phyloP scores from a whole-genome alignment of 2,113 vertebrate species.

The Prionailurus bengalensis region DNA sequence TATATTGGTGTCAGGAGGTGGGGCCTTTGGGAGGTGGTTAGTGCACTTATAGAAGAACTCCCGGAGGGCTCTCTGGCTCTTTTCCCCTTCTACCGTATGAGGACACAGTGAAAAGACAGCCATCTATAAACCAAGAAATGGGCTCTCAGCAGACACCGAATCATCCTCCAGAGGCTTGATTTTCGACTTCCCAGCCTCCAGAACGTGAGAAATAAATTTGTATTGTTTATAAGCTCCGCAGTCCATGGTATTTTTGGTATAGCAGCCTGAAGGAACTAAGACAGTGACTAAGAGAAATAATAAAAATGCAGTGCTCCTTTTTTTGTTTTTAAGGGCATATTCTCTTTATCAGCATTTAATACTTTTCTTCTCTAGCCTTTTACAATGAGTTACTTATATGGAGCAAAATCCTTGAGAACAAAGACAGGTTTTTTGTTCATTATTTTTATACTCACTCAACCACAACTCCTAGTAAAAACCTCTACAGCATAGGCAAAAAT shows the following conservation, averaged over 20 bases:
- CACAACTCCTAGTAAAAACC: not conserved
- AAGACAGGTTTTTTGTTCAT: not conserved
- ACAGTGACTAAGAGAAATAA: not conserved
- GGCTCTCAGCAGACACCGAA: no score
- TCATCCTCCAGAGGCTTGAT: not conserved
- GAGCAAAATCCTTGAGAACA: not conserved
- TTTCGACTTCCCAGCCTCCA: not conserved
- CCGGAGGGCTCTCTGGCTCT: rapidly evolving
- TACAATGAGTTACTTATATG: not conserved
- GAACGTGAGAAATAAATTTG: not conserved
- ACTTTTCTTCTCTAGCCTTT: not conserved
- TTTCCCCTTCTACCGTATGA: not conserved
- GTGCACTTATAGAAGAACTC: not conserved
- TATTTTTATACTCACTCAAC: not conserved
- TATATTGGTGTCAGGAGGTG: not conserved
- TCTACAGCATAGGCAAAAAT: not conserved
- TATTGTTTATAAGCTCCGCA: not conserved
- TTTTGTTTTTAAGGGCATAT: not conserved
- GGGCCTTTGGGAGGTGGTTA: not conserved
- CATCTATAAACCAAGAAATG: not conserved
- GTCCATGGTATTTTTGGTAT: not conserved
- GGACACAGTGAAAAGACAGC: not conserved
- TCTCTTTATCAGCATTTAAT: not conserved
- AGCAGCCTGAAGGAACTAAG: not conserved
- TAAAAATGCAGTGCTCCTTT: not conserved